Evolutionary conservation across 2,888 invertebrate species (phyloP), one percentile per base, ranked within the genome.

Genomic region (Linnaemya vulpina): DNA sequence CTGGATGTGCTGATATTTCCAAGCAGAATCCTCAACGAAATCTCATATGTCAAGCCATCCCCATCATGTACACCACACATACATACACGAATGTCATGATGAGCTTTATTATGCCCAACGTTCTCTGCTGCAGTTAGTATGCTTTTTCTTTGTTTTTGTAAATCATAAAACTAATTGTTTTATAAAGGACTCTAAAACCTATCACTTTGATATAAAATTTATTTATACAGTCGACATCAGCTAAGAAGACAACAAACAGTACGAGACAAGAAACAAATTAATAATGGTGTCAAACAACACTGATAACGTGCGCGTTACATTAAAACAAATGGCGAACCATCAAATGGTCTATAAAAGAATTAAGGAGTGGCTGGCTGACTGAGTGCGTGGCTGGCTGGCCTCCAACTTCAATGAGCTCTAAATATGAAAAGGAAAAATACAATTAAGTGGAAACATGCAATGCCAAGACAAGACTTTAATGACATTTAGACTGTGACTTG

Each of bases 221-320:
- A 63, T 60, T 63, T 55, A 10, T 30, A 22, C 20, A 53, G 20
- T 40, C 58, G 58, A 80, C 67, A 60, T 51, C n/a, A 58, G 15
- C 17, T n/a, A 20, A 22, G 3, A n/a, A 55, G 76, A 40, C 55
- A 71, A 65, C 51, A 75, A 71, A 65, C 51, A 75, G 60, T 40
- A 35, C 46, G 13, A 75, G 78, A 85, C 85, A 85, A 71, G 75
- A 79, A 85, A 86, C 84, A 86, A 87, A 87, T 86, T 86, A 86
- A 86, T 90, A 87, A 84, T 88, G 87, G 88, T 91, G 91, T 90
- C 89, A 91, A 89, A 89, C 82, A 89, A 88, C 88, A 89, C 87
- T 89, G 89, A 90, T 91, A 90, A 87, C 88, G 87, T 87, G 87
- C 87, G 88, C 86, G 86, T 83, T 77, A 86, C 62, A 53, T 82